These are phyloP conservation scores for Urocitellus parryii DNA, from an alignment of 2,113 vertebrate genomes.

Conservation along the genomic window DNA sequence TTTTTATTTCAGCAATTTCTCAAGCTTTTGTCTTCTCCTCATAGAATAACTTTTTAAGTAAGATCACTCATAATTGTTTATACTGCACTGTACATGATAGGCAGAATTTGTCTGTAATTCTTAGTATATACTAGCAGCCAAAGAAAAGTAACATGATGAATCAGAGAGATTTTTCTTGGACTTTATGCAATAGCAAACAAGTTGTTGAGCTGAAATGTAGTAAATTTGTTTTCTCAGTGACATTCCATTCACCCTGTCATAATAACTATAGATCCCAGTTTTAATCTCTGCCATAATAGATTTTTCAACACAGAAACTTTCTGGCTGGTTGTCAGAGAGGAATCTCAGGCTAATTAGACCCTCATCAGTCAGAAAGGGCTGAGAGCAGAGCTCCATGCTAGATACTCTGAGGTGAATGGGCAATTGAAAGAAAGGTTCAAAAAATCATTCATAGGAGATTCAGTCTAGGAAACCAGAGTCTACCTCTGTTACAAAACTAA, in stretches of 20 bases:
- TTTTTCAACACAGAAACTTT: conserved; percentile 59
- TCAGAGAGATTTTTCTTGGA: conserved; percentile 37
- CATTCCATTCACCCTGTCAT: conserved; percentile 38
- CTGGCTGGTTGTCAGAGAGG: conserved; percentile 62
- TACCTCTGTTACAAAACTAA: background rate
- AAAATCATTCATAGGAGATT: background rate
- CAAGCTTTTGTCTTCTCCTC: conserved; percentile 14
- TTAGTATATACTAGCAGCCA: background rate
- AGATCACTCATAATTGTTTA: conserved; percentile 44
- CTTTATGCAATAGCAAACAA: conserved; percentile 52
- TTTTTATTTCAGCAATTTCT: conserved; percentile 15
- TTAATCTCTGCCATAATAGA: conserved; percentile 22
- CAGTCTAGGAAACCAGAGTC: background rate
- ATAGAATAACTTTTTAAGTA: conserved; percentile 47
- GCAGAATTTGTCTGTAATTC: conserved; percentile 47
- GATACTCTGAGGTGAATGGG: background rate
- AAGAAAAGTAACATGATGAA: conserved; percentile 1
- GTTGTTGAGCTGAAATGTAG: conserved; percentile 13
- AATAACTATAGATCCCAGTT: background rate
- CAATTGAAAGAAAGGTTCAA: background rate
- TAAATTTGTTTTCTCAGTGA: conserved; percentile 49
- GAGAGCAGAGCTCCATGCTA: background rate
- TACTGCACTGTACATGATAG: background rate
- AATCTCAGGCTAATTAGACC: conserved; percentile 37
- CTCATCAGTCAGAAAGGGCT: background rate